phyloP scores from a whole-genome alignment of 2,113 vertebrate genomes.

The Nycticebus coucang region DNA sequence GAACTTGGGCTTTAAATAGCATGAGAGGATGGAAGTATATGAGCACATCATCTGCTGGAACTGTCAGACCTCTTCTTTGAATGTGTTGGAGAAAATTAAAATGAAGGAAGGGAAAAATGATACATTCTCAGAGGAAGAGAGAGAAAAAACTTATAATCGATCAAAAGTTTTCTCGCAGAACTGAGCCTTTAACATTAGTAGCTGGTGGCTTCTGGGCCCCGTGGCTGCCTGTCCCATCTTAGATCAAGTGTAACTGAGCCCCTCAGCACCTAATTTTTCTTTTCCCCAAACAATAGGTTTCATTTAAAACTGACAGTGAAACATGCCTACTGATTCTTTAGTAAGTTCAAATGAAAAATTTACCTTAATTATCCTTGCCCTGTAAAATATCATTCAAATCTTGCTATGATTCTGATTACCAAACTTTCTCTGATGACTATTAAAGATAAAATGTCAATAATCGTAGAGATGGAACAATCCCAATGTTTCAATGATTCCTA shows the following conservation, averaged over 20 bases:
- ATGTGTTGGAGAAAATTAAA: neutral
- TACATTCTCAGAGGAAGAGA: neutral
- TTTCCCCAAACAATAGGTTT: neutral
- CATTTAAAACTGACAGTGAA: neutral
- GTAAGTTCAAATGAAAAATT: neutral
- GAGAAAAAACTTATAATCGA: neutral
- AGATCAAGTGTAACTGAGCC: neutral
- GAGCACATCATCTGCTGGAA: neutral
- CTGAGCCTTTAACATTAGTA: neutral
- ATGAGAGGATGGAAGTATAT: neutral
- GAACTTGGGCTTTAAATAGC: neutral
- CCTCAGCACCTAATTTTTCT: neutral
- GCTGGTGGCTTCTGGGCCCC: neutral
- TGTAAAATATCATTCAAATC: neutral
- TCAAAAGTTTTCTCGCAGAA: neutral
- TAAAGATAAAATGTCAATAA: conserved; percentile 1
- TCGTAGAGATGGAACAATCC: neutral
- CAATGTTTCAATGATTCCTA: neutral
- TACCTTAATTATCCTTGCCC: neutral
- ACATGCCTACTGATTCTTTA: neutral
- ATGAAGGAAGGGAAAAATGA: neutral
- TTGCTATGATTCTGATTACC: neutral
- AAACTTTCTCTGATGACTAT: neutral
- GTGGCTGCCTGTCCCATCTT: fast-evolving
- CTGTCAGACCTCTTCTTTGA: neutral